Evolutionary conservation across 2,888 invertebrate species (phyloP), one percentile per base, ranked within the genome.

Genomic region (Erebia aethiops): DNA sequence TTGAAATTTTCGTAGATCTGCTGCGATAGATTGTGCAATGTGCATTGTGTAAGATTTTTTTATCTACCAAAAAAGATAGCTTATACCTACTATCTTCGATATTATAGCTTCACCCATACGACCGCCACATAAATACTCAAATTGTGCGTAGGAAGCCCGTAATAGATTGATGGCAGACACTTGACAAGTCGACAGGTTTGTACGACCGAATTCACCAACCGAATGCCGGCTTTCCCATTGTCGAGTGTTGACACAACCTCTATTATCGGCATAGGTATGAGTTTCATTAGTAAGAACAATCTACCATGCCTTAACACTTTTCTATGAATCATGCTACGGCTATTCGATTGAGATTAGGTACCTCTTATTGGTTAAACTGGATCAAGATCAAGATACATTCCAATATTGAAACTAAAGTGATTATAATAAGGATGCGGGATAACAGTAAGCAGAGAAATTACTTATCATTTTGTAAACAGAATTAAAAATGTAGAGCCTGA

Each of bases 201-300:
- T 58, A 80, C 81, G 78, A 78, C 79, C 79, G 80, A 79, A 78
- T 77, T 82, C 60, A 73, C 35, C 7, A 35, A 35, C 35, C 5
- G 35, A 35, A 74, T 76, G 63, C 14, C n/a, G 72, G 79, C 79
- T 80, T 79, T 79, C 72, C 75, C 72, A 77, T 76, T 73, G 75
- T 76, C 75, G 73, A 70, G 41, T 60, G 74, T 73, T 73, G 77
- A 71, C 56, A 46, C 16, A 67, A 74, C 69, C 57, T 62, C 5
- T 11, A 7, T 10, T 52, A n/a, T 57, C 21, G 21, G 21, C 10
- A 18, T 54, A 52, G 52, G 16, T 49, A 2, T 49, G 49, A 49
- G 35, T 35, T 35, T 7, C 35, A 35, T 35, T 35, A 35, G 35
- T 35, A 35, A 35, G 35, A 35, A 35, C 35, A 35, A 35, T 35